Base-by-base conservation (phyloP, 2,113 vertebrate genomes). In the Amia ocellicauda region DNA sequence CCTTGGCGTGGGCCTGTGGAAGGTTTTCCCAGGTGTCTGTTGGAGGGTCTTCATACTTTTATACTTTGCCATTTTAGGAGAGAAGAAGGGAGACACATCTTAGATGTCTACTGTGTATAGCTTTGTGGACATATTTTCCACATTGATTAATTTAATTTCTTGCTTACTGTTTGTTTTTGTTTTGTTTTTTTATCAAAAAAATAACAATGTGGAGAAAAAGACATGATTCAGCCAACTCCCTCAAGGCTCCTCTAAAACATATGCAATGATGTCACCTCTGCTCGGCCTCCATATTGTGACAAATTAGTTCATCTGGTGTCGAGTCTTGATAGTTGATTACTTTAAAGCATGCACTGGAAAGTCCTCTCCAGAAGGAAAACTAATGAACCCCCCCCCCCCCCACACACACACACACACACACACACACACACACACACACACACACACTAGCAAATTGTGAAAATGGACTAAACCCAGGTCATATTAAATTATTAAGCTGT, bases 291-390 rank as follows among this genome's bases (percentile, higher is more conserved):
- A 7, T 36, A 7, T 36, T 42, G 50, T 67, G 62, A 73, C 68
- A 73, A 71, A 69, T 73, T 49, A 69, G 45, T 47, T 47, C 14
- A 47, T 47, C 45, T 47, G 45, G 45, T 17, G 4, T 2, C 67
- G 69, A 68, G 63, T 71, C 67, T 80, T 72, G 72, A 69, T n/a
- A 14, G 28, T 59, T 70, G 65, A 71, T 77, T 52, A 66, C 75
- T 73, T 76, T 62, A 67, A 70, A 72, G 67, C 62, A 69, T 74
- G 63, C 61, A 69, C 66, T 75, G 72, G 67, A 72, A 80, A 64
- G 60, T 65, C 63, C 66, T 27, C 65, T 68, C 66, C 63, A 31
- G 68, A 58, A 69, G 62, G 64, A 63, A 53, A 70, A 60, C 49
- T 47, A 56, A 70, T 67, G 49, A 41, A 67, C 60, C 69, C 67